Evolutionary conservation across 2,888 invertebrate genomes (phyloP), one percentile per base, ranked within the genome.

Genomic region (Troides helena): DNA sequence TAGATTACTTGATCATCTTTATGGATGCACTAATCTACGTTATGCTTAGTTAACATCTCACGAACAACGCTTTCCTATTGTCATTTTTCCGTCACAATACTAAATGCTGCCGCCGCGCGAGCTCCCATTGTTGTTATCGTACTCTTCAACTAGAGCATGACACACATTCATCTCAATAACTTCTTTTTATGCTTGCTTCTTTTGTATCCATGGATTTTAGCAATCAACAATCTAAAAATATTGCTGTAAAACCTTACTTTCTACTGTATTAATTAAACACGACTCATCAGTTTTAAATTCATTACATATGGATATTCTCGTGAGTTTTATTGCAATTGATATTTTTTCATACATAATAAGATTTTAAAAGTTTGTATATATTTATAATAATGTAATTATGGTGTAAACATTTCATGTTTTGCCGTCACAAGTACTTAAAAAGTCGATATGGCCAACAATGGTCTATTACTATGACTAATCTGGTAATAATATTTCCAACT

Each of bases 21-120:
- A 57, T 61, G 67, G 39, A 62, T 17, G 10, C 10, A 56, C 62
- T 63, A 59, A 70, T 70, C 62, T 58, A 50, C 58, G 50, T 62
- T 70, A 69, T 62, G 69, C 50, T 67, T 57, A 65, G 62, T 50
- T 57, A 66, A 60, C 61, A 63, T 70, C 53, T 30, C 23, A 67
- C 59, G 25, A 67, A 67, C 67, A 59, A 59, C 59, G 39, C 60
- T 63, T 70, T 53, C 39, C 64, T 64, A 67, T 70, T 70, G 67
- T 67, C 70, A 67, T 64, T 56, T 70, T 64, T 64, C 70, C 63
- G 25, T 63, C 60, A 56, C 67, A 67, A 67, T 64, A 70, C 67
- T 57, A 64, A 67, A 63, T 67, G 56, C 43, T 60, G 56, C 67
- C 70, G 60, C 70, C 67, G 67, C 70, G 63, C 63, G 36, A 59